Conservation (phyloP, 2,888 invertebrate genomes). For the Neocrepidodera transversa region DNA sequence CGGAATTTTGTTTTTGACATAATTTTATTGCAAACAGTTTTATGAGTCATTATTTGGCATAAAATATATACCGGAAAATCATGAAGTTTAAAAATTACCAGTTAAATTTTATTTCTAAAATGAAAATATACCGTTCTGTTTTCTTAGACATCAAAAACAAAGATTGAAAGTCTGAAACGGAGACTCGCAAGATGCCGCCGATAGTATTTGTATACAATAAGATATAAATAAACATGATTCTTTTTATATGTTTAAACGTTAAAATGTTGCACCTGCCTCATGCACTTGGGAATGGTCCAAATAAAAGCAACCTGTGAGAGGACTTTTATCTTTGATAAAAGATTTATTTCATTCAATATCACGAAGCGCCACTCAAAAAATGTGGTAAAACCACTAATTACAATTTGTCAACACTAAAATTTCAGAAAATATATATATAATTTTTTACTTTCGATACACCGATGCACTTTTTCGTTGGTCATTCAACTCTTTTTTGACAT, state of each 20-base stretch:
- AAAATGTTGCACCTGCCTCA: constrained; percentile 14
- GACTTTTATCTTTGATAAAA: not conserved
- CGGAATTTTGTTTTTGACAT: constrained; percentile 13
- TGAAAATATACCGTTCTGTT: no score
- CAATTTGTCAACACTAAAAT: no score
- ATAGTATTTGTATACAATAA: constrained; percentile 35
- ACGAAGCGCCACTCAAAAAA: no score
- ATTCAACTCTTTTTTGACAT: constrained; percentile 27
- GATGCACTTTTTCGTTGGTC: constrained; percentile 30
- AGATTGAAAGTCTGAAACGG: constrained; percentile 12
- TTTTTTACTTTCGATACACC: constrained; percentile 21
- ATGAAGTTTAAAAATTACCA: no score
- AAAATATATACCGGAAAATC: not conserved
- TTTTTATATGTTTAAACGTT: not conserved
- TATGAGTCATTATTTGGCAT: not conserved
- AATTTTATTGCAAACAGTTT: constrained; percentile 9
- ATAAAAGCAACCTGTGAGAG: not conserved
- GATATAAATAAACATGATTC: constrained; percentile 31
- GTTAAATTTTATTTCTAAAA: no score
- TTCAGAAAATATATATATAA: constrained; percentile 22
- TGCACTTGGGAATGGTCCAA: constrained; percentile 11
- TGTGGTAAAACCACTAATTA: no score
- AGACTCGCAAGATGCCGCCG: constrained; percentile 24
- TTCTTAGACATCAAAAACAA: no score
- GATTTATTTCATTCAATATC: not conserved